Conservation (phyloP, 64 coral and sea anemone species). For the Cladopsammia gracilis region DNA sequence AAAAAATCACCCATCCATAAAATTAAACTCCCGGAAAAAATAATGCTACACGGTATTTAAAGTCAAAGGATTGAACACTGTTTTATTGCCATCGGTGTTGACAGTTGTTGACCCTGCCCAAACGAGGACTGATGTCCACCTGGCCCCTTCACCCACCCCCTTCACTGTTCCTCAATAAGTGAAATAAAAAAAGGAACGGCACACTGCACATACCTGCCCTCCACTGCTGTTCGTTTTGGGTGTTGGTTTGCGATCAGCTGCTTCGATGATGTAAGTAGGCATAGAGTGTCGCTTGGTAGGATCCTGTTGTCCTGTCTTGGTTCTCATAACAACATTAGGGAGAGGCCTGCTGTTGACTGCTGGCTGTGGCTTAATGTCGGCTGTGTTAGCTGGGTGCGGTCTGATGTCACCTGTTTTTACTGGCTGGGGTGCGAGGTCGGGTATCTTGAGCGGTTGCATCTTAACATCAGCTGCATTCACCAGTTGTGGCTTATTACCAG, state of each 20-base stretch:
- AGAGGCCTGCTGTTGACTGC: background rate
- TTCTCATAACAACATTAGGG: slow-evolving; percentile 20
- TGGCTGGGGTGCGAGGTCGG: too few relatives aligned
- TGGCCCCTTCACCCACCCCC: too few relatives aligned
- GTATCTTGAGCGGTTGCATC: too few relatives aligned
- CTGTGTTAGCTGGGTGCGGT: background rate
- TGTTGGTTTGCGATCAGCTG: background rate
- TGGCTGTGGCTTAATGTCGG: background rate
- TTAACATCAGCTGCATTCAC: background rate
- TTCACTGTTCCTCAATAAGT: too few relatives aligned
- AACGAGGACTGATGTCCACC: too few relatives aligned
- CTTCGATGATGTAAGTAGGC: slow-evolving; percentile 52
- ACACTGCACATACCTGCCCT: background rate
- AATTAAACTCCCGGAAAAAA: too few relatives aligned
- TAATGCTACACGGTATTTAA: too few relatives aligned
- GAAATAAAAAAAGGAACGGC: background rate
- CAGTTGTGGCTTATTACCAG: background rate
- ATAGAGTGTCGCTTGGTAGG: slow-evolving; percentile 36
- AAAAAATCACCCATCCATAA: too few relatives aligned
- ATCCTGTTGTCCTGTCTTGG: background rate
- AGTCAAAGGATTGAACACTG: too few relatives aligned
- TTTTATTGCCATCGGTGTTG: too few relatives aligned
- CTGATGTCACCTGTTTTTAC: too few relatives aligned
- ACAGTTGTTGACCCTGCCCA: too few relatives aligned
- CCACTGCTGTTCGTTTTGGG: background rate